A percentile compares a stretch with the other conserved stretches of the same genome.
Evolutionary conservation across 2,113 vertebrate genomes (phyloP).

Genomic region (Marmota flaviventris): DNA sequence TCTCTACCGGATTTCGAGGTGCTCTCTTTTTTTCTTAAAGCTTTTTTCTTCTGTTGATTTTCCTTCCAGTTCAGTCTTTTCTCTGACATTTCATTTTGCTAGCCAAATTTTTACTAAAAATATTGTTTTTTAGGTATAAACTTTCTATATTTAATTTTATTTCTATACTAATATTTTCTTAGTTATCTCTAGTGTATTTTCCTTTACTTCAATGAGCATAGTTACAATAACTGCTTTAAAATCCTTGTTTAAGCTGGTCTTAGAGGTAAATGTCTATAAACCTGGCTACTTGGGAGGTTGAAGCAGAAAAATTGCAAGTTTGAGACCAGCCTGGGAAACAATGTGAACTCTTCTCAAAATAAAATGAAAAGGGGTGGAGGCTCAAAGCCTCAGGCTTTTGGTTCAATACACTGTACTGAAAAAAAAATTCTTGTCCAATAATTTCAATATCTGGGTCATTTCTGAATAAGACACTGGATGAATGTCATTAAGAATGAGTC

Average conservation of each 20-base stretch:
- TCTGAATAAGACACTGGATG: neutral
- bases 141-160: neutral
- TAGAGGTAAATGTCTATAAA: neutral
- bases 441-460: neutral
- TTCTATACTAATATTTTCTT: slow-evolving; percentile 17
- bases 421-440: slow-evolving; percentile 15
- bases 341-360: neutral
- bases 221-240: slow-evolving; percentile 17
- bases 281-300: neutral
- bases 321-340: neutral
- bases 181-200: neutral
- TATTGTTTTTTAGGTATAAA: neutral
- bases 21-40: neutral
- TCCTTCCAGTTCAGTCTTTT: neutral
- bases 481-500: neutral
- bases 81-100: slow-evolving; percentile 1
- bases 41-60: slow-evolving; percentile 11
- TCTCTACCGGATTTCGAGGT: neutral
- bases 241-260: neutral
- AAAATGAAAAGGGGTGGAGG: neutral
- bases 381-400: neutral
- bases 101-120: slow-evolving; percentile 26
- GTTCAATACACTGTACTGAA: neutral
- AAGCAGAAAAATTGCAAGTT: neutral
- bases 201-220: neutral